phyloP scores from a whole-genome alignment of 2,888 invertebrate species.

The Portevinia maculata region DNA sequence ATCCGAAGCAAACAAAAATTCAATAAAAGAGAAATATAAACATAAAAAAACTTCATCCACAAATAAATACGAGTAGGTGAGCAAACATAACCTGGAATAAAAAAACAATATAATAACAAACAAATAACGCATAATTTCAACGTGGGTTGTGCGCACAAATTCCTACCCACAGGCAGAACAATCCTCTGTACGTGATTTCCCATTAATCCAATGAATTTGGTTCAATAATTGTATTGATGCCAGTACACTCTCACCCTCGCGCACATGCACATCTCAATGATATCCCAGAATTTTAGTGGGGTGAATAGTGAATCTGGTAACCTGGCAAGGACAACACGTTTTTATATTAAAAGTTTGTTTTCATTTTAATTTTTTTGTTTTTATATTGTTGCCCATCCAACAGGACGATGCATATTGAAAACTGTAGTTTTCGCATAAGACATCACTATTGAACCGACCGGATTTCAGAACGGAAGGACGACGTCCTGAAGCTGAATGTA shows the following conservation, averaged over 20 bases:
- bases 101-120: constrained; percentile 67
- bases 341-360: constrained; percentile 43
- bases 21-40: neutral
- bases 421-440: constrained; percentile 50
- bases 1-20: neutral
- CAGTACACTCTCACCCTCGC: constrained; percentile 40
- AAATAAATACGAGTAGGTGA: neutral
- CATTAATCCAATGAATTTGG: constrained; percentile 77
- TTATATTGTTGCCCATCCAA: constrained; percentile 8
- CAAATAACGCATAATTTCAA: constrained; percentile 65
- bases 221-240: constrained; percentile 76
- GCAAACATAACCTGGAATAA: constrained; percentile 35
- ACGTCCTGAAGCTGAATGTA: constrained; percentile 54
- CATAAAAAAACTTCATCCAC: neutral
- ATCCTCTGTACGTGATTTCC: constrained; percentile 77
- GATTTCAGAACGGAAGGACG: constrained; percentile 33
- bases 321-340: constrained; percentile 60
- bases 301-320: constrained; percentile 9
- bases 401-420: constrained; percentile 37
- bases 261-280: constrained; percentile 14
- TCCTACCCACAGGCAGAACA: constrained; percentile 32
- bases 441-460: constrained; percentile 6
- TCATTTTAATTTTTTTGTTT: constrained; percentile 19
- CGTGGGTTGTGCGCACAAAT: constrained; percentile 14
- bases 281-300: constrained; percentile 44